These are phyloP conservation scores for Garrulus glandarius DNA, from an alignment of 2,797 vertebrate genomes.

Conservation along the genomic window DNA sequence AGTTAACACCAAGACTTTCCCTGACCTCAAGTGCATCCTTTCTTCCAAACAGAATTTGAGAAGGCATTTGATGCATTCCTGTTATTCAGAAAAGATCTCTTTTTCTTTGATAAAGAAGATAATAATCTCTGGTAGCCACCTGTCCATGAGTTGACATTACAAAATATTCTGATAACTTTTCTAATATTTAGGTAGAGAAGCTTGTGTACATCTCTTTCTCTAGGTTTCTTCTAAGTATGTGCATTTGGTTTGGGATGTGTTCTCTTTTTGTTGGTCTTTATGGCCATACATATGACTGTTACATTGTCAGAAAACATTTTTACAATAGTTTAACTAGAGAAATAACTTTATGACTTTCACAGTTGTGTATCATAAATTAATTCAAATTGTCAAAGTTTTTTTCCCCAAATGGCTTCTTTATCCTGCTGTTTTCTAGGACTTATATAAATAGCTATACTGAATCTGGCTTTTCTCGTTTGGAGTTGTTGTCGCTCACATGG, in stretches of 20 bases:
- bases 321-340: not conserved
- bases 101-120: not conserved
- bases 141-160: not conserved
- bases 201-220: not conserved
- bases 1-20: not conserved
- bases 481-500: rapidly evolving
- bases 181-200: not conserved
- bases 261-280: not conserved
- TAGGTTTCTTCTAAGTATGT: not conserved
- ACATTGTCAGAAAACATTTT: not conserved
- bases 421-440: not conserved
- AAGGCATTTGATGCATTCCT: not conserved
- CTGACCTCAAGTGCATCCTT: not conserved
- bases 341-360: not conserved
- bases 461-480: not conserved
- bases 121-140: not conserved
- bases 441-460: not conserved
- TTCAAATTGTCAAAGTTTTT: not conserved
- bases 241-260: not conserved
- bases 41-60: not conserved
- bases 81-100: not conserved
- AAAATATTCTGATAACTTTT: not conserved
- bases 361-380: not conserved
- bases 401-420: not conserved
- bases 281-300: not conserved